phyloP scores from a whole-genome alignment of 2,113 vertebrate genomes.

The Poicephalus meyeri region DNA sequence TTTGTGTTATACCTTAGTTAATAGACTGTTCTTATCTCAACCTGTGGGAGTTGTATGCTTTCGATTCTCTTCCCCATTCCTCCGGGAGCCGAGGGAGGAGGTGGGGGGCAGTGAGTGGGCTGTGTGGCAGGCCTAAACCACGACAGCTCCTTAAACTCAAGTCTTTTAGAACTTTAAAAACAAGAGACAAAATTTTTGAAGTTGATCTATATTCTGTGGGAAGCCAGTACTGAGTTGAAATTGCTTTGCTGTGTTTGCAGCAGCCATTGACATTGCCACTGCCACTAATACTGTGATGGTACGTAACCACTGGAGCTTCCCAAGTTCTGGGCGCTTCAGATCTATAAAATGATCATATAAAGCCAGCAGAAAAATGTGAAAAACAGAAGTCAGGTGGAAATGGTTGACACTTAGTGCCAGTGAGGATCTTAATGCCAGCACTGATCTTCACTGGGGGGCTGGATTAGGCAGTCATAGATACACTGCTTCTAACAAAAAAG shows the following conservation, averaged over 20 bases:
- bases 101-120: too few relatives aligned
- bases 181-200: not conserved
- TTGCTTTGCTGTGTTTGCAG: not conserved
- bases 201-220: not conserved
- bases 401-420: not conserved
- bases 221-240: not conserved
- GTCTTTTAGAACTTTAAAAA: not conserved
- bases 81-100: too few relatives aligned
- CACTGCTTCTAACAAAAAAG: not conserved
- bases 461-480: not conserved
- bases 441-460: not conserved
- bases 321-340: not conserved
- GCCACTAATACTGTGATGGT: not conserved
- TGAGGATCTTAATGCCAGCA: not conserved
- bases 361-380: not conserved
- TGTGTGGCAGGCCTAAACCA: too few relatives aligned
- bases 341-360: not conserved
- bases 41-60: too few relatives aligned
- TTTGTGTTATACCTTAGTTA: too few relatives aligned
- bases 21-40: too few relatives aligned
- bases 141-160: not conserved
- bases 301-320: not conserved
- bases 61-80: too few relatives aligned
- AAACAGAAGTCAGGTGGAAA: not conserved
- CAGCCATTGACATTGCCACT: not conserved